Evolutionary conservation across 1,140 invertebrate genomes (phyloP).

Genomic region (Andricus grossulariae): DNA sequence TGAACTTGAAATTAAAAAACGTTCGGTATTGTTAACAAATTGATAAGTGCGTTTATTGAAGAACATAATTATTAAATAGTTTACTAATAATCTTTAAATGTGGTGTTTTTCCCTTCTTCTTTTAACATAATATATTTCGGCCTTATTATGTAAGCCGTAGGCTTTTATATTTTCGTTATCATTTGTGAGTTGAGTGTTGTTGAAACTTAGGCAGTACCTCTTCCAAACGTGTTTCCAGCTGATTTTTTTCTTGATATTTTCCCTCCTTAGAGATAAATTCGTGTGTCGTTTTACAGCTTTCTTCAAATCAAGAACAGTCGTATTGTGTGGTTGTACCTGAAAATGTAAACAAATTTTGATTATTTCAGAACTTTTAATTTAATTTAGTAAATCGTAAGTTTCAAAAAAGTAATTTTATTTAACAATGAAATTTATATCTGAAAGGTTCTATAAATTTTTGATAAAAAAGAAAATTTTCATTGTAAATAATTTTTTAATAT

Average conservation of each 20-base stretch:
- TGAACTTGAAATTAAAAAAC: background rate
- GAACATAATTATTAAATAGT: background rate
- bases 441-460: too few relatives aligned
- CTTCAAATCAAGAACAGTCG: conserved; percentile 69
- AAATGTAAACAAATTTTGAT: conserved; percentile 32
- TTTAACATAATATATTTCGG: conserved; percentile 64
- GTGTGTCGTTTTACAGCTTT: conserved; percentile 69
- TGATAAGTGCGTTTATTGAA: background rate
- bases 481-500: too few relatives aligned
- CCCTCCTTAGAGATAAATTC: conserved; percentile 65
- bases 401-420: too few relatives aligned
- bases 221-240: conserved; percentile 74
- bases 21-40: background rate
- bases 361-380: too few relatives aligned
- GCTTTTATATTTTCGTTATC: conserved; percentile 66
- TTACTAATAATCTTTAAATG: background rate
- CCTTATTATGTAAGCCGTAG: conserved; percentile 68
- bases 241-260: conserved; percentile 67
- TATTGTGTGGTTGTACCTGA: conserved; percentile 67
- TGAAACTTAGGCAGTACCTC: conserved; percentile 64
- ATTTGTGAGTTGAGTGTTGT: conserved; percentile 55
- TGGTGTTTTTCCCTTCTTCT: conserved; percentile 62
- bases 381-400: too few relatives aligned
- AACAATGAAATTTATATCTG: too few relatives aligned
- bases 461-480: too few relatives aligned